A percentile compares a stretch with the other conserved stretches of the same genome.
These are phyloP conservation scores for Eurosta solidaginis DNA, from an alignment of 1,140 invertebrate species.

Conservation along the genomic window DNA sequence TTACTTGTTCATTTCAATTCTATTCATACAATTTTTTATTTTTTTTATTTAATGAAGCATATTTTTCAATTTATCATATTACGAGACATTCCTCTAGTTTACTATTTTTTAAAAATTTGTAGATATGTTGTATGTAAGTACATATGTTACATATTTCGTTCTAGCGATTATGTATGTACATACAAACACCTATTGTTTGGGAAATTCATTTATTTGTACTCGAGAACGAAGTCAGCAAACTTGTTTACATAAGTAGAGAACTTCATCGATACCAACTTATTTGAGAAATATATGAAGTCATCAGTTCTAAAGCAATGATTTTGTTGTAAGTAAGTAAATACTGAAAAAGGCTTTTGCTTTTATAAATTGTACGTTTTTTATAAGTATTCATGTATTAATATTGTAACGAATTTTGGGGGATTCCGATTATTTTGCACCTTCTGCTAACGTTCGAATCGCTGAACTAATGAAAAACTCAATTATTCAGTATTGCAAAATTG, in stretches of 20 bases:
- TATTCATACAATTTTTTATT: background rate
- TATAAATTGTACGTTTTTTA: no score
- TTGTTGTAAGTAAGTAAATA: background rate
- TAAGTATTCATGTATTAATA: no score
- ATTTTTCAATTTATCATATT: conserved; percentile 1
- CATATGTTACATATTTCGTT: no score
- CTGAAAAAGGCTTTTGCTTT: no score
- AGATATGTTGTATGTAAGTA: no score
- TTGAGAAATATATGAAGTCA: background rate
- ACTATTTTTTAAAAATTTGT: background rate
- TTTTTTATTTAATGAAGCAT: conserved; percentile 1
- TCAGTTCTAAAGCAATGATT: background rate
- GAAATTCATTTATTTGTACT: background rate
- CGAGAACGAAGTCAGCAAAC: background rate
- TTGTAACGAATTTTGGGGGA: no score
- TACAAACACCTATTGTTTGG: background rate
- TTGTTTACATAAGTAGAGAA: conserved; percentile 4
- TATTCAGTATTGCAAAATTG: no score
- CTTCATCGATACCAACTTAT: background rate
- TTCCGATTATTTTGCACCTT: no score
- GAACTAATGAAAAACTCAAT: no score
- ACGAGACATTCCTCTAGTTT: background rate
- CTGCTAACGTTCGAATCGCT: no score
- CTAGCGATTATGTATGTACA: no score
- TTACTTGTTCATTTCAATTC: background rate